Evolutionary conservation across 2,113 vertebrate species (phyloP), one percentile per base, ranked within the genome.

Genomic region (Poeciliopsis occidentalis): DNA sequence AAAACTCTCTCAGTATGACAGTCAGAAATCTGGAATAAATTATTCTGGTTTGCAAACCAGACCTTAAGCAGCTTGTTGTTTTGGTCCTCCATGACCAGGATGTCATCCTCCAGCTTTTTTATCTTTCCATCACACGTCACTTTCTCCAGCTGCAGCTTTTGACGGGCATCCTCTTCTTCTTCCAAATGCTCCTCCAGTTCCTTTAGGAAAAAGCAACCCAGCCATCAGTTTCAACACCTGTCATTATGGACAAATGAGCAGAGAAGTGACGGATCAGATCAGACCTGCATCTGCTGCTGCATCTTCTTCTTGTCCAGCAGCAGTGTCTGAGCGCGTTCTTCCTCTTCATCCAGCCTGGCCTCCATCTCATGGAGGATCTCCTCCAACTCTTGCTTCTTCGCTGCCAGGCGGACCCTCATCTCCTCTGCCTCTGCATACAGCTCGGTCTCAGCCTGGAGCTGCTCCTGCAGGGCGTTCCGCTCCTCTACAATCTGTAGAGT

Each of bases 331-430:
- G 95, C 87, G 1, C 95, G 94, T 47, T 98, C 97, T 31, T 99
- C 97, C 75, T 99, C 97, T 78, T 98, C 97, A 82, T 99, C 97
- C 57, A 99, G 93, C 54, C 97, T 94, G 8, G 95, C 95, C 89
- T 99, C 97, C 97, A 98, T 98, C 91, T 99, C 97, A 0, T 97
- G 97, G 27, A 99, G 92, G 81, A 98, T 96, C 87, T 99, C 97
- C 82, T 99, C 97, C 88, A 99, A 81, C 92, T 98, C 97, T 89
- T 98, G 97, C 85, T 96, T 98, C 93, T 97, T 98, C 8, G 96
- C 94, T 0, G 87, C 96, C 81, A 98, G 89, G 8, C 96, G 96
- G 24, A 98, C 95, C 61, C 97, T 92, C 96, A 98, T 96, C 92
- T 99, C 97, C 89, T 98, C 97, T 0, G 97, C 97, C 91, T 99